phyloP scores from a whole-genome alignment of 2,113 vertebrate species.

The Erinaceus europaeus region DNA sequence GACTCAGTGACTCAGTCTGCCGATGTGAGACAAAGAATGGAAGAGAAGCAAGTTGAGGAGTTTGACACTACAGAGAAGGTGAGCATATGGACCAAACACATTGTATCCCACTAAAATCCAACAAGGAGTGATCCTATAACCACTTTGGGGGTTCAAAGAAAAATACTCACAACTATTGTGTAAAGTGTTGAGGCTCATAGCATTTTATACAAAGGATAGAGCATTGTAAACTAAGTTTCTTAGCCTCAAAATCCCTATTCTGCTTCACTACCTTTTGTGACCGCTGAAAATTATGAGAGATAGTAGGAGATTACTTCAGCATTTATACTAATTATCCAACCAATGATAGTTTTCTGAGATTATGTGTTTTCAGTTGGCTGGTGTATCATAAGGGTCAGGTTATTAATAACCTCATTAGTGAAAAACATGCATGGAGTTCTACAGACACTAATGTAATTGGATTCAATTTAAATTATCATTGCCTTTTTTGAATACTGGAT shows the following conservation, averaged over 20 bases:
- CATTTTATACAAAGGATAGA: no score
- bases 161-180: no score
- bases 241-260: not conserved
- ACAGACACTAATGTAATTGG: not conserved
- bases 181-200: no score
- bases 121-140: no score
- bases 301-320: not conserved
- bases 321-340: fast-evolving
- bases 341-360: not conserved
- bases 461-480: slow-evolving; percentile 4
- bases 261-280: not conserved
- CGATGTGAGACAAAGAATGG: no score
- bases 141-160: no score
- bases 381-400: not conserved
- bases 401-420: not conserved
- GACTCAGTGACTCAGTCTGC: no score
- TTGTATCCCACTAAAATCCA: no score
- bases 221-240: no score
- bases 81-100: no score
- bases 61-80: no score
- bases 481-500: not conserved
- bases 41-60: no score
- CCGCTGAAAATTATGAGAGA: not conserved
- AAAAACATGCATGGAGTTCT: not conserved
- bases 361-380: not conserved